Evolutionary conservation across 2,888 invertebrate genomes (phyloP), one percentile per base, ranked within the genome.

Genomic region (Lepidochitona cinerea): DNA sequence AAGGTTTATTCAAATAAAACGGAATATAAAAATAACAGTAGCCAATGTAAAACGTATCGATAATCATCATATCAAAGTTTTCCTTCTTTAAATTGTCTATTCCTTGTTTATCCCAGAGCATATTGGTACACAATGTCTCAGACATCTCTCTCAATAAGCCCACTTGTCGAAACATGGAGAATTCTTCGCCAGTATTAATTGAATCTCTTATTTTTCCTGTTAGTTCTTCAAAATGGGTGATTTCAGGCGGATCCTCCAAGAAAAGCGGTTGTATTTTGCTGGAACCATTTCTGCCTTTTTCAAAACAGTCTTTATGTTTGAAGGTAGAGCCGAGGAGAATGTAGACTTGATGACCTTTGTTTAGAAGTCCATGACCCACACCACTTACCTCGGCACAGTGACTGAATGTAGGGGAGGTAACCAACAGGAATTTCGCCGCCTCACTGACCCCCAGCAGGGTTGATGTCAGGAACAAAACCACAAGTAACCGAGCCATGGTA

Each of bases 11-110:
- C 18, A 68, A 37, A 32, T 49, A 26, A 26, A n/a, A 37, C 9
- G 68, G 49, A 18, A 68, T 23, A n/a, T 41, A 23, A 49, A 49
- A 68, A 18, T 41, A 49, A 37, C 68, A 68, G 26, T 49, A 32
- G 26, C n/a, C 18, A 64, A 64, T 26, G 12, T 37, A n/a, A 1
- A 68, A n/a, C 1, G 37, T 37, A 29, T 68, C 68, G 1, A 68
- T 33, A 4, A 68, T 37, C 7, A 49, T 49, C 23, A 68, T 49
- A 37, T 68, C 68, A 29, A 68, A 68, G 23, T 37, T 68, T 49
- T 68, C 32, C 68, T n/a, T 23, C 52, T 68, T 33, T 9, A 68
- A 29, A n/a, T 23, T 68, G 3, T 36, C 26, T n/a, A 37, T n/a
- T 12, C 37, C 29, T 14, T 68, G 6, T 37, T 23, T 37, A 33